Evolutionary conservation across 2,113 vertebrate genomes (phyloP).

Genomic region (Ammodytes marinus): DNA sequence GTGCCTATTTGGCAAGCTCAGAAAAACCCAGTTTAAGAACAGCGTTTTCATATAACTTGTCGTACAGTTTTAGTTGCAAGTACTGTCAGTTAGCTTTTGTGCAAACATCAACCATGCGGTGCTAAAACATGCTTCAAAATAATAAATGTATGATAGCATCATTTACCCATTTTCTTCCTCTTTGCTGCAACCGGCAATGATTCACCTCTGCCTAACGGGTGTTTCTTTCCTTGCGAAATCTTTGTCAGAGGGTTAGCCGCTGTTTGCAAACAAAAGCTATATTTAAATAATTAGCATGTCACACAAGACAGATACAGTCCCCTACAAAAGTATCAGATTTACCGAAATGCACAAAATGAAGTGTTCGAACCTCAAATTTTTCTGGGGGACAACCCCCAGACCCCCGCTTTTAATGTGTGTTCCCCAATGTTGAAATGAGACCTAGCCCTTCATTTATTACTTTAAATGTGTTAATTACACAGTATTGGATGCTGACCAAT

Average conservation of each 20-base stretch:
- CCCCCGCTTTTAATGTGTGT: no score
- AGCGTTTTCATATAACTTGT: neutral
- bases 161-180: constrained; percentile 68
- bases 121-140: neutral
- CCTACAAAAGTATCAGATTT: no score
- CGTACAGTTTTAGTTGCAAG: neutral
- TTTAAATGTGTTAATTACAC: no score
- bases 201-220: constrained; percentile 41
- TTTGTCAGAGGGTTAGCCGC: constrained; percentile 16
- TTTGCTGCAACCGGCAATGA: constrained; percentile 39
- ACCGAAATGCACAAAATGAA: no score
- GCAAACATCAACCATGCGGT: neutral
- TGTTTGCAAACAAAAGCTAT: neutral
- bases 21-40: neutral
- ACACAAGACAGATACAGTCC: no score
- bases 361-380: no score
- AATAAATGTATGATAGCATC: neutral
- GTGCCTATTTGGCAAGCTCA: neutral
- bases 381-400: no score
- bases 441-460: no score
- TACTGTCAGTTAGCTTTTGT: neutral
- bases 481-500: no score
- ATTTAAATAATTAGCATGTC: neutral
- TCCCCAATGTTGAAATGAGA: no score
- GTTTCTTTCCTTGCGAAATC: constrained; percentile 52